Conservation (phyloP, 2,113 vertebrate genomes). For the Campylomormyrus tamandua region DNA sequence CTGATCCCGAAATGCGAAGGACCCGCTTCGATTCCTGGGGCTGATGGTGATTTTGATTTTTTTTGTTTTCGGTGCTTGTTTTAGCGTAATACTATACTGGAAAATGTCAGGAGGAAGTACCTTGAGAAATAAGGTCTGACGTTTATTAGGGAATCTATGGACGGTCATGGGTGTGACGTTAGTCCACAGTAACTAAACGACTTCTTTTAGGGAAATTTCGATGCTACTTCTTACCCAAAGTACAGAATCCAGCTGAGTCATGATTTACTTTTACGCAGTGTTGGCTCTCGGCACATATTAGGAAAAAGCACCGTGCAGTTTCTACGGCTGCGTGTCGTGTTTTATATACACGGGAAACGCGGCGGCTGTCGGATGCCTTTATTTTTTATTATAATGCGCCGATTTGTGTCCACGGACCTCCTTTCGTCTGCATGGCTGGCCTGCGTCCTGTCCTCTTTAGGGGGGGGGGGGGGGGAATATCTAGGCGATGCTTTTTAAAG, state of each 20-base stretch:
- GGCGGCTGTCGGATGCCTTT: neutral
- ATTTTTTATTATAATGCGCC: neutral
- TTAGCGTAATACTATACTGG: neutral
- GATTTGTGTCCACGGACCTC: neutral
- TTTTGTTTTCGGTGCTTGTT: neutral
- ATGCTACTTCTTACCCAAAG: neutral
- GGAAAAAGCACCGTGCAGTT: neutral
- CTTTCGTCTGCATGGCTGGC: neutral
- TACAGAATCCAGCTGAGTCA: constrained; percentile 17
- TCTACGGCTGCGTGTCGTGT: neutral
- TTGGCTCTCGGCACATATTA: neutral
- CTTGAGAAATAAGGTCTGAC: neutral
- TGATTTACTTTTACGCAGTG: constrained; percentile 4
- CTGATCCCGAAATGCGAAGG: neutral
- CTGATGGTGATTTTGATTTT: neutral
- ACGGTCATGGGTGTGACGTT: neutral
- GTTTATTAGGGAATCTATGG: neutral
- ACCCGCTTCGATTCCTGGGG: neutral
- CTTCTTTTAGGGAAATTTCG: constrained; percentile 6
- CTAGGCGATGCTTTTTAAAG: neutral
- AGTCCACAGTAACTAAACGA: neutral
- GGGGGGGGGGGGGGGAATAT: neutral
- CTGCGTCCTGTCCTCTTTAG: neutral
- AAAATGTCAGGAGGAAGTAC: constrained; percentile 2
- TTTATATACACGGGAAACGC: neutral